Evolutionary conservation across 1,140 invertebrate genomes (phyloP).

Genomic region (Brachionus rubens): DNA sequence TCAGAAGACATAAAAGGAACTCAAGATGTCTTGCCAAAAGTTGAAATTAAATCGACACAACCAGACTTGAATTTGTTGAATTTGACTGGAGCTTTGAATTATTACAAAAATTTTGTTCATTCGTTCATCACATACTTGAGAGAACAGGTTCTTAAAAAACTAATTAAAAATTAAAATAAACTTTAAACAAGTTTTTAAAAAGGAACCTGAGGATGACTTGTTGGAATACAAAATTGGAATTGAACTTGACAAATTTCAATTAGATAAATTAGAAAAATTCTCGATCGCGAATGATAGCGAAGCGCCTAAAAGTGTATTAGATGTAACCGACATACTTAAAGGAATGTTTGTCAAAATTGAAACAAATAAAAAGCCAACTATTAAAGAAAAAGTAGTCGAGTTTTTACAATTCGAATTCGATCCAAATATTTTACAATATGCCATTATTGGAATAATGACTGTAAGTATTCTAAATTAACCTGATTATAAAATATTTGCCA

Average conservation of each 20-base stretch:
- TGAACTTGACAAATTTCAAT: conserved; percentile 7
- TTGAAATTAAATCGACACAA: not conserved
- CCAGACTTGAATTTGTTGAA: not conserved
- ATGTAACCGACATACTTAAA: conserved; percentile 22
- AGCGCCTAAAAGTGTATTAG: not conserved
- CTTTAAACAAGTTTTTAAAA: not conserved
- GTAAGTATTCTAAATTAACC: conserved; percentile 4
- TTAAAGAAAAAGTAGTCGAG: not conserved
- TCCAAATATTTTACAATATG: not conserved
- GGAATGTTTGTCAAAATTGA: not conserved
- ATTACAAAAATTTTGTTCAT: conserved; percentile 44
- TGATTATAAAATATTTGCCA: too few relatives aligned
- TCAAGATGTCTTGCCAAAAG: too few relatives aligned
- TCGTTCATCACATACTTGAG: not conserved
- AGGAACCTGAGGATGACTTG: not conserved
- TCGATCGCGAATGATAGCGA: not conserved
- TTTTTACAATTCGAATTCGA: not conserved
- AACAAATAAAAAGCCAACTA: not conserved
- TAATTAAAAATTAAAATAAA: not conserved
- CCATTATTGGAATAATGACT: not conserved
- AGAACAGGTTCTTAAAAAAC: not conserved
- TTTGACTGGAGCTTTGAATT: conserved; percentile 15
- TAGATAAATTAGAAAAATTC: conserved; percentile 29
- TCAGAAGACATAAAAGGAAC: too few relatives aligned
- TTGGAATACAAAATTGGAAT: conserved; percentile 20